Percentiles rank a stretch among this genome's conserved stretches.
Conservation (phyloP, 2,797 vertebrate genomes). For the Acipenser ruthenus region DNA sequence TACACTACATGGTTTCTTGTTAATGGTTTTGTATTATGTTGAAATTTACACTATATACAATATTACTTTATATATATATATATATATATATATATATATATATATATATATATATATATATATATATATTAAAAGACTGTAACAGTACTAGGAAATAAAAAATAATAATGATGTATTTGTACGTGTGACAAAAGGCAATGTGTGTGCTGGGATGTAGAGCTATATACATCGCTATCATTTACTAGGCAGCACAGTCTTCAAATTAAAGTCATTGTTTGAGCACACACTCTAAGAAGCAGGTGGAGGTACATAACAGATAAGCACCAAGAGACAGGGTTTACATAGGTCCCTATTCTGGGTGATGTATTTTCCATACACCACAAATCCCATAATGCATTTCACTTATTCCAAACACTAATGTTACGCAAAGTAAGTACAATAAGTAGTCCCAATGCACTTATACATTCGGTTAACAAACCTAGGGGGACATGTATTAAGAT, state of each 20-base stretch:
- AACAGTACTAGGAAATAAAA: neutral
- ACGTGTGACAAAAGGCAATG: slow-evolving; percentile 13
- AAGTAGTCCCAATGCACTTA: slow-evolving; percentile 67
- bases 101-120: neutral
- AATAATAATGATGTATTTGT: neutral
- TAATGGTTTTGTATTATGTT: slow-evolving; percentile 35
- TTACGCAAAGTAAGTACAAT: slow-evolving; percentile 53
- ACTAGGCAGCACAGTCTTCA: slow-evolving; percentile 38
- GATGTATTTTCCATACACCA: slow-evolving; percentile 26
- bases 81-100: slow-evolving; percentile 12
- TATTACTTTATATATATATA: slow-evolving; percentile 38
- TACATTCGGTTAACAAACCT: slow-evolving; percentile 46
- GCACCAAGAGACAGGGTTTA: slow-evolving; percentile 44
- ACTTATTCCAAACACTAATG: slow-evolving; percentile 27
- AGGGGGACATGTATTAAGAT: slow-evolving; percentile 37
- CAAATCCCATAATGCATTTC: slow-evolving; percentile 16
- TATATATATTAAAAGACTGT: slow-evolving; percentile 9
- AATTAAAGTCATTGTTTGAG: slow-evolving; percentile 28
- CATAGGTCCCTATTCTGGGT: slow-evolving; percentile 31
- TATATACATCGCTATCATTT: slow-evolving; percentile 18
- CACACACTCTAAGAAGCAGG: slow-evolving; percentile 27
- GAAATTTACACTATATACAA: slow-evolving; percentile 72
- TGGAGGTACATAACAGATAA: slow-evolving; percentile 27
- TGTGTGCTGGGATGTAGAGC: slow-evolving; percentile 14
- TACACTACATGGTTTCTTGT: slow-evolving; percentile 29